These are phyloP conservation scores for Pectinophora gossypiella DNA, from an alignment of 1,140 invertebrate species.

Conservation along the genomic window DNA sequence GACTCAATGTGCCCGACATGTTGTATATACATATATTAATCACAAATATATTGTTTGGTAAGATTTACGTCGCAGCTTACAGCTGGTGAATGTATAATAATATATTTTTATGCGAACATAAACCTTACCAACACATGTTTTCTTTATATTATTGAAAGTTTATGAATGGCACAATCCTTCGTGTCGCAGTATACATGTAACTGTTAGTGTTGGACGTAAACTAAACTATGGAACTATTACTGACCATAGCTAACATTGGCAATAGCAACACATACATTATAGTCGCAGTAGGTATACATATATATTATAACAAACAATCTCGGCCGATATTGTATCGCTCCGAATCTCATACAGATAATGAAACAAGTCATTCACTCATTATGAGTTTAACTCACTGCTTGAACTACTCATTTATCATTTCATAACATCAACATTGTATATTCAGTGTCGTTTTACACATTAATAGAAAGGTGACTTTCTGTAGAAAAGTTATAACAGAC, in stretches of 20 bases:
- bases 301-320: not conserved
- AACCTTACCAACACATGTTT: not conserved
- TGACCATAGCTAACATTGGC: constrained; percentile 53
- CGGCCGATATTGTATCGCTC: no score
- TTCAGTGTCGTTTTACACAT: not conserved
- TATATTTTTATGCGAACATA: no score
- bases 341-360: not conserved
- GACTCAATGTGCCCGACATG: no score
- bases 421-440: no score
- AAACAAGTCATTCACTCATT: no score
- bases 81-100: no score
- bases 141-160: no score
- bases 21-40: no score
- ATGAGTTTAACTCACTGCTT: not conserved
- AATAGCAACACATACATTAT: constrained; percentile 43
- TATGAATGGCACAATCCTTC: constrained; percentile 64
- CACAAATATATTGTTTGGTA: no score
- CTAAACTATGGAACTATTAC: constrained; percentile 47
- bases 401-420: not conserved
- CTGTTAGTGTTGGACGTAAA: constrained; percentile 27
- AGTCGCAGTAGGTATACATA: constrained; percentile 39
- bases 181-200: constrained; percentile 41
- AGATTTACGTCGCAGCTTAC: no score
- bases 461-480: not conserved
- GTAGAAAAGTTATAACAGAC: not conserved